Conservation (phyloP, 2,888 invertebrate species). For the Liposcelis brunnea region DNA sequence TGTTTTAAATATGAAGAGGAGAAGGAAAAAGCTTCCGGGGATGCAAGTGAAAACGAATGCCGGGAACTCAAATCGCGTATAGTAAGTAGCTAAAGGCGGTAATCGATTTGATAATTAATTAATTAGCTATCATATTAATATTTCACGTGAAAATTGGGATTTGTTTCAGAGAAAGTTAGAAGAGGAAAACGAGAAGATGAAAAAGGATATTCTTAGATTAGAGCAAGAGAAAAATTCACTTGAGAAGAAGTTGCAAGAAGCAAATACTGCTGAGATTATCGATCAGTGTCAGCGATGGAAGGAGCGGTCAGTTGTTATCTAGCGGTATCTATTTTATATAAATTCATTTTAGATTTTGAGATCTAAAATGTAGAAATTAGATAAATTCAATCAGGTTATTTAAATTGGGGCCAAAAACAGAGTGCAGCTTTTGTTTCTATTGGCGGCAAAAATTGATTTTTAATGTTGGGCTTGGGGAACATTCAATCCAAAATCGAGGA, state of each 20-base stretch:
- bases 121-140: background rate
- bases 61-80: background rate
- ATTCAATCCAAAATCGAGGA: no score
- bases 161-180: constrained; percentile 17
- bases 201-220: constrained; percentile 12
- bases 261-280: background rate
- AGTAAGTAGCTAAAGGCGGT: constrained; percentile 6
- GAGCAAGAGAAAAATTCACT: constrained; percentile 4
- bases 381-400: no score
- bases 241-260: background rate
- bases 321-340: constrained; percentile 2
- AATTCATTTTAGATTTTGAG: background rate
- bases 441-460: no score
- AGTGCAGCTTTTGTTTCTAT: no score
- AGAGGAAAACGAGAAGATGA: constrained; percentile 15
- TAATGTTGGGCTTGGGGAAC: no score
- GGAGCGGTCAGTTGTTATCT: constrained; percentile 2
- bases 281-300: background rate
- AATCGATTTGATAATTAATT: background rate
- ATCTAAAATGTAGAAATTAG: background rate
- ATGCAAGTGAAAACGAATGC: background rate
- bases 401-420: no score
- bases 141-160: no score
- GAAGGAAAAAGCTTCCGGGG: background rate
- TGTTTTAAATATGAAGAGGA: constrained; percentile 13